Conservation (phyloP, 2,888 invertebrate species). For the Petrolisthes manimaculis region DNA sequence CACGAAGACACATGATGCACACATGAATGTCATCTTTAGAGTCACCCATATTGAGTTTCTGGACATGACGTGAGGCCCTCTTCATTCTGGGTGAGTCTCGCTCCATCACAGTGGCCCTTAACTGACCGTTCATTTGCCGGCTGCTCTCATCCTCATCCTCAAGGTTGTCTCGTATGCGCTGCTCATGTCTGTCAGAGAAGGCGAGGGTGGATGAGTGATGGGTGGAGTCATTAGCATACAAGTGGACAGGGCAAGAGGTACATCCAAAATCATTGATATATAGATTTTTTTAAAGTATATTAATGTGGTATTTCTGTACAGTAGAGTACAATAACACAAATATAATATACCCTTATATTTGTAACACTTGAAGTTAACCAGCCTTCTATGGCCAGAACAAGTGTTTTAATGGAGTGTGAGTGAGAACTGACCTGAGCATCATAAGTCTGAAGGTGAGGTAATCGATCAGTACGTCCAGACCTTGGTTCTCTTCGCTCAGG, state of each 20-base stretch:
- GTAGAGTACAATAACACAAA: too few relatives aligned
- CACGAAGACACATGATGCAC: constrained; percentile 98
- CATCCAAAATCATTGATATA: too few relatives aligned
- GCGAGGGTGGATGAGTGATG: too few relatives aligned
- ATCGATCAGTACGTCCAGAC: constrained; percentile 95
- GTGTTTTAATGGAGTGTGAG: too few relatives aligned
- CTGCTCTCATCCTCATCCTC: constrained; percentile 81
- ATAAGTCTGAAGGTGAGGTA: constrained; percentile 94
- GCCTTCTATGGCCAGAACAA: too few relatives aligned
- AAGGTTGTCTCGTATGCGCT: constrained; percentile 82
- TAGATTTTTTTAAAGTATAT: not conserved
- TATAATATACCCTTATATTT: too few relatives aligned
- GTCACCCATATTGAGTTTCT: constrained; percentile 92
- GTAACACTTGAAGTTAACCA: too few relatives aligned
- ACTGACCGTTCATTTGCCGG: constrained; percentile 71
- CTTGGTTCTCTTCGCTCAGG: constrained; percentile 94
- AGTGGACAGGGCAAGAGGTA: not conserved
- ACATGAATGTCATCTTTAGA: constrained; percentile 98
- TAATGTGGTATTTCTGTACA: not conserved
- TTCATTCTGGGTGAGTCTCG: constrained; percentile 80
- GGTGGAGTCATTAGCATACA: not conserved
- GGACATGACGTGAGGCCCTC: constrained; percentile 85
- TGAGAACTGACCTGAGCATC: constrained; percentile 79
- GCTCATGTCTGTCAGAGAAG: constrained; percentile 78
- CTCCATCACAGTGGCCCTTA: constrained; percentile 70